Percentiles rank a stretch among this genome's conserved stretches.
Conservation (phyloP, 1,140 invertebrate species). For the Whitmania pigra region DNA sequence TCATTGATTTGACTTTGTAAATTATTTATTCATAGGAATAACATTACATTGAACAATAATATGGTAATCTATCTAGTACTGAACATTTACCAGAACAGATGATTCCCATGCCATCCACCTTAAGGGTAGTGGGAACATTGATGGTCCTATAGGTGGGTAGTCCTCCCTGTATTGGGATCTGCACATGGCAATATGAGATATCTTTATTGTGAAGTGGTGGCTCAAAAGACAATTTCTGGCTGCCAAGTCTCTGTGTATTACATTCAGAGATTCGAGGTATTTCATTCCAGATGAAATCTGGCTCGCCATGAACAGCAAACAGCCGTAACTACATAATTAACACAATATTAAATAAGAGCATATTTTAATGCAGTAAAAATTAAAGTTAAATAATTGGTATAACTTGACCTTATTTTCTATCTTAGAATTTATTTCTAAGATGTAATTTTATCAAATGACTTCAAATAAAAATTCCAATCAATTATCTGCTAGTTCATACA, state of each 20-base stretch:
- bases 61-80: too few relatives aligned
- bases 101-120: slow-evolving; percentile 83
- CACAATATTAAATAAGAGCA: not conserved
- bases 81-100: slow-evolving; percentile 55
- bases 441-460: too few relatives aligned
- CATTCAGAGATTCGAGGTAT: slow-evolving; percentile 64
- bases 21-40: too few relatives aligned
- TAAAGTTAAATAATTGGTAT: too few relatives aligned
- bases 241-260: slow-evolving; percentile 64
- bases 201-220: slow-evolving; percentile 70
- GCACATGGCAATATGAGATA: slow-evolving; percentile 78
- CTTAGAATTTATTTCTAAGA: too few relatives aligned
- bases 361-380: too few relatives aligned
- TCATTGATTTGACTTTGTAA: too few relatives aligned
- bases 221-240: slow-evolving; percentile 71
- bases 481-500: too few relatives aligned
- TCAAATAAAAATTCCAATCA: too few relatives aligned
- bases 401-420: too few relatives aligned
- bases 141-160: slow-evolving; percentile 53
- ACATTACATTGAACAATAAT: too few relatives aligned
- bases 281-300: slow-evolving; percentile 79
- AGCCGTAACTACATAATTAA: slow-evolving; percentile 53
- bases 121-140: slow-evolving; percentile 62
- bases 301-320: slow-evolving; percentile 66
- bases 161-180: slow-evolving; percentile 72